Conservation (phyloP, 1,140 invertebrate species). For the Neocloeon triangulifer region DNA sequence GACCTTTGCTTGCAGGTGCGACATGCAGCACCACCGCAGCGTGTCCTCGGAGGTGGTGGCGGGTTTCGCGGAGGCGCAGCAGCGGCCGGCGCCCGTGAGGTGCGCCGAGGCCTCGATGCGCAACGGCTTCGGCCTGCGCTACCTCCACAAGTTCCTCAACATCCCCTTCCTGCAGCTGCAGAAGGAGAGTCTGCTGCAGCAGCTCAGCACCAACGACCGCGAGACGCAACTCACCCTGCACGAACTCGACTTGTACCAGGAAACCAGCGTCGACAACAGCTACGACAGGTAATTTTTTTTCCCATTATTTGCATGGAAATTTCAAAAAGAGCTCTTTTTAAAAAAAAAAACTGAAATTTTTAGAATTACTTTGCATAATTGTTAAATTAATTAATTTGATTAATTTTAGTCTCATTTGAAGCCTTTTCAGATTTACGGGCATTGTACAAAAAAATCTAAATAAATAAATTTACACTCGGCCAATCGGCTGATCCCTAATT, state of each 20-base stretch:
- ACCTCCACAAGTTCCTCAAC: conserved; percentile 92
- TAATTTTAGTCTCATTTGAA: too few species aligned
- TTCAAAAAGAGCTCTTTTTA: conserved; percentile 1
- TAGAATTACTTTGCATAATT: too few species aligned
- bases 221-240: conserved; percentile 62
- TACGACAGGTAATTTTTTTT: conserved; percentile 63
- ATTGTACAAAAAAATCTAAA: too few species aligned
- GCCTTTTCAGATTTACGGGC: too few species aligned
- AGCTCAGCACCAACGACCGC: conserved; percentile 66
- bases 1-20: too few species aligned
- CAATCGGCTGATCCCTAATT: too few species aligned
- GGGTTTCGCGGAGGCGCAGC: conserved; percentile 38
- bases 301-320: conserved; percentile 1
- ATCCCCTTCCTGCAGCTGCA: conserved; percentile 85
- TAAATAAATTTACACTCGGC: too few species aligned
- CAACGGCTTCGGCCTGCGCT: conserved; percentile 85
- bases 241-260: conserved; percentile 61
- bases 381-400: too few species aligned
- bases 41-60: conserved; percentile 45
- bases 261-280: conserved; percentile 65
- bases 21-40: conserved; percentile 82
- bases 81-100: conserved; percentile 29
- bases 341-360: too few species aligned
- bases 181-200: conserved; percentile 61
- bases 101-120: conserved; percentile 90